Conservation (phyloP, 1,140 invertebrate genomes). For the Cotesia chilonis region DNA sequence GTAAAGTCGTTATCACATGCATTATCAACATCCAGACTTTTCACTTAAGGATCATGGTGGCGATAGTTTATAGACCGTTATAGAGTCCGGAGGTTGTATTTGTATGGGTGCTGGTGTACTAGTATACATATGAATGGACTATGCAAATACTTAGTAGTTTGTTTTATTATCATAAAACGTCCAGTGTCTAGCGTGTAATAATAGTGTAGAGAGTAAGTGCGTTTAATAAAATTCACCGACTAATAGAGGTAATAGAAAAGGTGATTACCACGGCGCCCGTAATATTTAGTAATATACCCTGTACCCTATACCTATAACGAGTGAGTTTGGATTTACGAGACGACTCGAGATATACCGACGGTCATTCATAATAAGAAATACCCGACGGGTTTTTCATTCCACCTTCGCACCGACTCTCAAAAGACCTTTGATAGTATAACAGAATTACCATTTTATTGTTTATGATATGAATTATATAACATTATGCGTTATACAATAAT, state of each 20-base stretch:
- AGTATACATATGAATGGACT: constrained; percentile 56
- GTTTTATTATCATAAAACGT: constrained; percentile 59
- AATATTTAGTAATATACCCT: constrained; percentile 50
- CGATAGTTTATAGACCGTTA: constrained; percentile 13
- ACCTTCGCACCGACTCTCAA: background rate
- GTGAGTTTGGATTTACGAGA: constrained; percentile 35
- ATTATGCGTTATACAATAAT: no score
- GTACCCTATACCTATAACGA: constrained; percentile 19
- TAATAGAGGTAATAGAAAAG: constrained; percentile 58
- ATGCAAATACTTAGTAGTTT: constrained; percentile 47
- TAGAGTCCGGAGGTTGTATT: background rate
- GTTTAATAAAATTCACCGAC: constrained; percentile 55
- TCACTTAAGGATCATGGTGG: constrained; percentile 13
- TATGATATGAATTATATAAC: no score
- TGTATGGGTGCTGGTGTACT: no score
- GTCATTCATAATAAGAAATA: constrained; percentile 27
- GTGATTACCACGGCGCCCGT: constrained; percentile 50
- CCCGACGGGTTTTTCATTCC: constrained; percentile 16
- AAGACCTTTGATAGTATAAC: constrained; percentile 24
- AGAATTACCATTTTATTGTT: background rate
- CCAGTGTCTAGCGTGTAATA: constrained; percentile 13
- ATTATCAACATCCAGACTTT: constrained; percentile 18
- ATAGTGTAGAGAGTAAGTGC: constrained; percentile 42
- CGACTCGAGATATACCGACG: constrained; percentile 19
- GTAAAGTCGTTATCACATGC: background rate